Evolutionary conservation across 2,113 vertebrate genomes (phyloP), one percentile per base, ranked within the genome.

Genomic region (Pomatorhinus ruficollis): DNA sequence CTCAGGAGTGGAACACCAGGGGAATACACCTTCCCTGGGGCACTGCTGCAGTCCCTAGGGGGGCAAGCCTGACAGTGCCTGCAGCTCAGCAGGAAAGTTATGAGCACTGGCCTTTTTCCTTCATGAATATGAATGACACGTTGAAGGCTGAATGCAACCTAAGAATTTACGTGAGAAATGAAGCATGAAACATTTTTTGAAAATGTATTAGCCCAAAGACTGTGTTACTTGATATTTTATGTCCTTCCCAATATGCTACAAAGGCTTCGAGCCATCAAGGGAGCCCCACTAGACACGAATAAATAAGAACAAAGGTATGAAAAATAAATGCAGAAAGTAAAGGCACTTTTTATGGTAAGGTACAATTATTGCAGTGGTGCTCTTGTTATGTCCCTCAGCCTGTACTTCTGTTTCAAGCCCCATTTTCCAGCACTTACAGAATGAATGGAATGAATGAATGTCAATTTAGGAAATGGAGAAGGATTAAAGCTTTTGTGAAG

Each of bases 161-260:
- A 96, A 96, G 97, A 97, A 98, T 98, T 98, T 98, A 97, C 1
- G 88, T 97, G 97, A 98, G 96, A 97, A 98, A 98, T 97, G 98
- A 98, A 93, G 94, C 98, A 97, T 98, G 97, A 96, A 97, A 97
- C 96, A 97, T 96, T 97, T 97, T 97, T 93, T 96, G 93, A 97
- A 98, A 98, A 98, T 97, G 92, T 96, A 98, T 97, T 96, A 97
- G 96, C 93, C 96, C 94, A 80, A 97, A 97, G 97, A 96, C 96
- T 97, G 80, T 65, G 81, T 96, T 96, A 93, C 79, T 97, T 96
- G 94, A 95, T 97, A 89, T 96, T 98, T 97, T 97, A 97, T 97
- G 86, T 82, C 87, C 89, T 96, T 97, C 75, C 82, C 97, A 97
- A 96, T 97, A 97, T 96, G 96, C 87, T 98, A 66, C 94, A 83